These are phyloP conservation scores for Phoebastria nigripes DNA, from an alignment of 2,797 vertebrate species.

Conservation along the genomic window DNA sequence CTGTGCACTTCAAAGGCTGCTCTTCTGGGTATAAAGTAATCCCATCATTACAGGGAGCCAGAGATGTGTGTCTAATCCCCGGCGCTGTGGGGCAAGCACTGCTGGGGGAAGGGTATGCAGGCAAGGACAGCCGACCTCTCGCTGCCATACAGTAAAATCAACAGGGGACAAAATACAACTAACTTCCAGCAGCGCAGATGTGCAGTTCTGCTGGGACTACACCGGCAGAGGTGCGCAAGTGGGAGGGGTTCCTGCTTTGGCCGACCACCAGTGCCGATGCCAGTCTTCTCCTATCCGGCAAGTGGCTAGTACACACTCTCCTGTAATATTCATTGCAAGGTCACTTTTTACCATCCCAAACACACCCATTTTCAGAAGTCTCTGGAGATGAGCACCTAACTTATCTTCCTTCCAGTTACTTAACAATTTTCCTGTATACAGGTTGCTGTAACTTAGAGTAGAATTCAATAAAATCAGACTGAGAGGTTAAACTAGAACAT, in stretches of 20 bases:
- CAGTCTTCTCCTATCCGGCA: background rate
- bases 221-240: fast-evolving
- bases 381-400: background rate
- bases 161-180: fast-evolving
- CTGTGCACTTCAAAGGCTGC: slow-evolving; percentile 24
- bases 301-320: fast-evolving
- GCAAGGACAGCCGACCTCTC: background rate
- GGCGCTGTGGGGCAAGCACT: fast-evolving
- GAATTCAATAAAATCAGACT: background rate
- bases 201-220: background rate
- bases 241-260: too few relatives aligned
- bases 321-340: too few relatives aligned
- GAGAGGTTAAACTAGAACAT: background rate
- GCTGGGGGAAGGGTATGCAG: background rate
- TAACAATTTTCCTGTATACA: background rate
- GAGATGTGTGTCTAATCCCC: slow-evolving; percentile 1
- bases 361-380: background rate
- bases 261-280: background rate
- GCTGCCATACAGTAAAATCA: background rate
- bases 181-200: fast-evolving
- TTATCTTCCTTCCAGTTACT: background rate
- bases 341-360: background rate
- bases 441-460: background rate
- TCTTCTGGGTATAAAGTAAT: background rate
- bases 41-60: background rate